Evolutionary conservation across 2,113 vertebrate genomes (phyloP).

Genomic region (Prinia subflava): DNA sequence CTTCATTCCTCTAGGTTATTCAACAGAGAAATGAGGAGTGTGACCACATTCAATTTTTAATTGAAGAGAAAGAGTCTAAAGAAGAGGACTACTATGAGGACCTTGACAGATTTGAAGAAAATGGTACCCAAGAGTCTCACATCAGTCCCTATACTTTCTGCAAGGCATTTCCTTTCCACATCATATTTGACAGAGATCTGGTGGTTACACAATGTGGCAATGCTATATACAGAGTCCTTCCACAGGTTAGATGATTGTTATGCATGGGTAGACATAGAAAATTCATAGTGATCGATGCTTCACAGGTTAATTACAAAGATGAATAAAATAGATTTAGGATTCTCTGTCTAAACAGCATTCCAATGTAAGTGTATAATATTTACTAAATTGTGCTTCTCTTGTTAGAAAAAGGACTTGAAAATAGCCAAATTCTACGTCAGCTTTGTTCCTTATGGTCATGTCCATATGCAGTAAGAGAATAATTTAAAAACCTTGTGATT

Average conservation of each 20-base stretch:
- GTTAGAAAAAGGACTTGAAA: neutral
- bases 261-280: neutral
- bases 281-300: neutral
- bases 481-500: neutral
- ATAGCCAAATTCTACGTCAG: neutral
- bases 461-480: neutral
- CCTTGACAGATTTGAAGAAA: slow-evolving; percentile 95
- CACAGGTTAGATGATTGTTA: slow-evolving; percentile 81
- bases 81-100: slow-evolving; percentile 96
- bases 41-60: slow-evolving; percentile 98
- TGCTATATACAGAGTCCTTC: slow-evolving; percentile 94
- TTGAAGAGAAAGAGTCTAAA: slow-evolving; percentile 96
- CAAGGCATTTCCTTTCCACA: slow-evolving; percentile 98
- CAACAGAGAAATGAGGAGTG: slow-evolving; percentile 95
- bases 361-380: neutral
- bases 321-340: neutral
- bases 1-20: slow-evolving; percentile 81
- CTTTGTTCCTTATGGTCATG: neutral
- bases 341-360: neutral
- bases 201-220: slow-evolving; percentile 97
- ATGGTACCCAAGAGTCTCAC: slow-evolving; percentile 93
- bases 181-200: slow-evolving; percentile 95
- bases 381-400: neutral
- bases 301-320: neutral
- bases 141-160: slow-evolving; percentile 98